Percentiles rank a stretch among this genome's conserved stretches.
Evolutionary conservation across 2,113 vertebrate species (phyloP).

Genomic region (Ascaphus truei): DNA sequence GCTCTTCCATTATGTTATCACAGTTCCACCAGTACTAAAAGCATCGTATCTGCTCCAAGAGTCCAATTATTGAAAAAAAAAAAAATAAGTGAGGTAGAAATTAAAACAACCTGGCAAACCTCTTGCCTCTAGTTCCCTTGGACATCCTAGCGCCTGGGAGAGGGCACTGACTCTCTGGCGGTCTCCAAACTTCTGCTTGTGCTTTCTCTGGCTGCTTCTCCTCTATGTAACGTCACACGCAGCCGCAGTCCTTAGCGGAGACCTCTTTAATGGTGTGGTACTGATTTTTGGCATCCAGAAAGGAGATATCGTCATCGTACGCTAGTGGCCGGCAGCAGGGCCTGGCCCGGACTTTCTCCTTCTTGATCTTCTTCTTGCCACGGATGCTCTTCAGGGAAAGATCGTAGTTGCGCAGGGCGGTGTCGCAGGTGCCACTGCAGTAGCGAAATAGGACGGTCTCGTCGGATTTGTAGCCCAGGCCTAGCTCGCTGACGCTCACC

Average conservation of each 20-base stretch:
- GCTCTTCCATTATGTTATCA: not conserved
- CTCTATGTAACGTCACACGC: constrained; percentile 69
- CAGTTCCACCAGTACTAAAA: not conserved
- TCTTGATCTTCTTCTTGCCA: constrained; percentile 57
- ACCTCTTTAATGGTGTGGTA: constrained; percentile 86
- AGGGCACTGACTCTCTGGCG: not conserved
- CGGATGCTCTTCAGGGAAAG: constrained; percentile 79
- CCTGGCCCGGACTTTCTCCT: constrained; percentile 67
- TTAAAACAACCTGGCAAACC: not conserved
- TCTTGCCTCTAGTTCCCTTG: not conserved
- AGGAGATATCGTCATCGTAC: constrained; percentile 85
- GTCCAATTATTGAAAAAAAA: not conserved
- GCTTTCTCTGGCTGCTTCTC: not conserved
- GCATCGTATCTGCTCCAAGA: not conserved
- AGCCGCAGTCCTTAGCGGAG: constrained; percentile 87
- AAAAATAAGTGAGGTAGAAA: constrained; percentile 25
- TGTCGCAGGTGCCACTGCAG: constrained; percentile 85
- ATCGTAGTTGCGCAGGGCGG: constrained; percentile 80
- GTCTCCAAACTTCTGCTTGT: not conserved
- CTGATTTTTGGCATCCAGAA: constrained; percentile 76
- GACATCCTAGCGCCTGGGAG: not conserved
- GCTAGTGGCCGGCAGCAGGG: constrained; percentile 87
- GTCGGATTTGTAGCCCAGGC: constrained; percentile 85
- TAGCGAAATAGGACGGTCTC: constrained; percentile 88
- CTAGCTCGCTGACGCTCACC: constrained; percentile 87